Evolutionary conservation across 30 jellyfish, hydroid and myxozoan species (phyloP), one percentile per base, ranked within the genome.

Genomic region (Aurelia aurita): DNA sequence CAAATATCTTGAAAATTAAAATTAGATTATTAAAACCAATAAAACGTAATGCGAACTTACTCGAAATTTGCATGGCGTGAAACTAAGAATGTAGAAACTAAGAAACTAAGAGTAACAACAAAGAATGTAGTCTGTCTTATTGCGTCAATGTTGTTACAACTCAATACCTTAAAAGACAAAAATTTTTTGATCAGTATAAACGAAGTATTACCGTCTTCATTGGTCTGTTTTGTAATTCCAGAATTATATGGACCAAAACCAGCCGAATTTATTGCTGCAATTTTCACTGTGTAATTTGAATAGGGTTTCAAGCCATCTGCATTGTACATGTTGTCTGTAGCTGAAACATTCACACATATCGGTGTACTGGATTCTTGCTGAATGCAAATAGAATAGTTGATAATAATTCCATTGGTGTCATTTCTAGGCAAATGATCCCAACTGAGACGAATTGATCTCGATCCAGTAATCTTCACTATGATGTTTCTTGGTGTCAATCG

Each of bases 201-300:
- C 7, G 51, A 64, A 69, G 18, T 32, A 45, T 15, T 16, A 86
- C 96, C 85, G 20, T 62, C 96, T 76, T 86, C 96, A 25, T 15
- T 3, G 5, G 96, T 86, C 80, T 22, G 72, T 32, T 27, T 68
- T 4, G 13, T 34, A 18, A 57, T 28, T 0, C 14, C 22, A 5
- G 11, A 26, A 47, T 82, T 74, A 65, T 74, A 86, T 4, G 96
- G 90, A 2, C 96, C 96, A 14, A 16, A 6, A 11, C 96, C 96
- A 26, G 86, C 96, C 0, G 46, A 34, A 58, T 86, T 86, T 25
- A 64, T 51, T 27, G 96, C 96, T 11, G 96, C 90, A 29, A 75
- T 67, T 47, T 32, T 39, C 14, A 69, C 80, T 2, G 90, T 59
- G 74, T 86, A 86, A 26, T 75, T 86, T 22, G 96, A 58, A 39